These are phyloP conservation scores for Crematogaster levior DNA, from an alignment of 2,888 invertebrate species.

Conservation along the genomic window DNA sequence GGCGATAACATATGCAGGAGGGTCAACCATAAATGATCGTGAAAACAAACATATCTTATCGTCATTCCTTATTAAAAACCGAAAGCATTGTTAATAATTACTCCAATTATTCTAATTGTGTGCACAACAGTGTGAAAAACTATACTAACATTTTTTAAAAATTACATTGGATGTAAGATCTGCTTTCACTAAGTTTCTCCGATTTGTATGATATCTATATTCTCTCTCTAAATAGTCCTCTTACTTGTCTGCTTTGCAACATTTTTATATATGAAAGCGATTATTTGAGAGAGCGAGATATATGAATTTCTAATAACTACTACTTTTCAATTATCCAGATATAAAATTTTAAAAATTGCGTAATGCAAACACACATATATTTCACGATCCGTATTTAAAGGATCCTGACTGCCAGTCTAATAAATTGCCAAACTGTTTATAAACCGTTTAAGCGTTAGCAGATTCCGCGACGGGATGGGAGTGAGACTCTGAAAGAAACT, in stretches of 20 bases:
- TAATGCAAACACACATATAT: neutral
- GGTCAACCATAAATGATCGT: slow-evolving; percentile 20
- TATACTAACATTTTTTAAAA: slow-evolving; percentile 21
- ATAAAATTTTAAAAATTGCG: neutral
- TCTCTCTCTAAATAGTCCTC: slow-evolving; percentile 35
- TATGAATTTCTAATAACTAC: neutral
- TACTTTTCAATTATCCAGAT: neutral
- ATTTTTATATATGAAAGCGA: neutral
- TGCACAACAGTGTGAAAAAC: slow-evolving; percentile 1
- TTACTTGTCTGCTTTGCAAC: neutral
- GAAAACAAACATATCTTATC: slow-evolving; percentile 10
- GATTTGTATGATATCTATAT: neutral
- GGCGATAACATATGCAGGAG: slow-evolving; percentile 74
- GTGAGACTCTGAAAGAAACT: slow-evolving; percentile 69
- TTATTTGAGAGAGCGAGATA: neutral
- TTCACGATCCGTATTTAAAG: slow-evolving; percentile 48
- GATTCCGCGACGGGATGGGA: slow-evolving; percentile 72
- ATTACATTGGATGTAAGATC: neutral
- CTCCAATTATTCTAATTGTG: neutral
- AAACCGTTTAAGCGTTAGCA: slow-evolving; percentile 81
- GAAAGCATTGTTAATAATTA: neutral
- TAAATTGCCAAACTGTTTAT: slow-evolving; percentile 81
- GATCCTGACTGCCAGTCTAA: slow-evolving; percentile 70
- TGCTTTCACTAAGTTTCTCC: slow-evolving; percentile 66
- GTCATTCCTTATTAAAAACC: neutral